Evolutionary conservation across 2,888 invertebrate genomes (phyloP).

Genomic region (Caenorhabditis zanzibari): DNA sequence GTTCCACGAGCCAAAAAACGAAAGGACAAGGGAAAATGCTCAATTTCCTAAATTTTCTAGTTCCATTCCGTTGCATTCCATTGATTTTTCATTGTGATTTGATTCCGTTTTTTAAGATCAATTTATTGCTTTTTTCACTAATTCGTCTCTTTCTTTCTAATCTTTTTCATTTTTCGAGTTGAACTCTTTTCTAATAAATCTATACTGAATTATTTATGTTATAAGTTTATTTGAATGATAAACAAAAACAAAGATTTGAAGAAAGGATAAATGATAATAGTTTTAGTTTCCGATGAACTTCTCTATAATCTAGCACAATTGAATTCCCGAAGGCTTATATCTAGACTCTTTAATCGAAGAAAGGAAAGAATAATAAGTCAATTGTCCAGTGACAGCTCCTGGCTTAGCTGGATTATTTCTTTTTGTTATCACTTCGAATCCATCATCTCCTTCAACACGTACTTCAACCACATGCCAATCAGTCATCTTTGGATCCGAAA

Average conservation of each 20-base stretch:
- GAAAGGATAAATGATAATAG: no score
- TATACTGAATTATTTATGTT: background rate
- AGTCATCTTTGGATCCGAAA: conserved; percentile 85
- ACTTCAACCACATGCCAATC: conserved; percentile 86
- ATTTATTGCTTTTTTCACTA: background rate
- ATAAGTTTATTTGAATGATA: no score
- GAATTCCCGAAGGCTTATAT: conserved; percentile 80
- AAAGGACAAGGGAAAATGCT: conserved; percentile 59
- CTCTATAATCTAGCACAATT: conserved; percentile 75
- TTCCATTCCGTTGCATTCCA: conserved; percentile 30
- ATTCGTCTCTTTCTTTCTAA: background rate
- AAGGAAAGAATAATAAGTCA: conserved; percentile 86
- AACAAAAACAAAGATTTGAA: no score
- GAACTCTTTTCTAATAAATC: conserved; percentile 2
- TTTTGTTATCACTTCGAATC: conserved; percentile 83
- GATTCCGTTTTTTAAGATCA: background rate
- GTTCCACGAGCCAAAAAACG: conserved; percentile 40
- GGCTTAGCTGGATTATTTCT: conserved; percentile 85
- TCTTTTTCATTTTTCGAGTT: conserved; percentile 16
- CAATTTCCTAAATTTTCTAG: conserved; percentile 40
- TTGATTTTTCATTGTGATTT: conserved; percentile 41
- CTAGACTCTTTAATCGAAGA: conserved; percentile 84
- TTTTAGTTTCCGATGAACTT: no score
- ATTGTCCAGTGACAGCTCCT: conserved; percentile 86
- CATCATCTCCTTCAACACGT: conserved; percentile 70